Conservation (phyloP, 2,113 vertebrate species). For the Bambusicola thoracicus region DNA sequence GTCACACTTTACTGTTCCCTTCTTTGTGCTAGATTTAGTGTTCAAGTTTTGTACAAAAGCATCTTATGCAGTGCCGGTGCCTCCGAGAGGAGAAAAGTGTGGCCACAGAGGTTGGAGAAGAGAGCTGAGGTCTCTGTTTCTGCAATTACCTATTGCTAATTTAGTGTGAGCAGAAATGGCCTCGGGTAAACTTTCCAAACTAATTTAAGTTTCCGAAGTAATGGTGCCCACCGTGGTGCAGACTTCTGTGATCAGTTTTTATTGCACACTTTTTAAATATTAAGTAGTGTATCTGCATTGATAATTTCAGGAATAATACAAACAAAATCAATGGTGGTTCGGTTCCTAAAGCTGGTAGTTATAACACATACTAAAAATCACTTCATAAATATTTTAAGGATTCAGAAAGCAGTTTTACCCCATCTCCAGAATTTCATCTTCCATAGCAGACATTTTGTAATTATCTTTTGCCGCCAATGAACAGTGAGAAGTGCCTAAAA, state of each 20-base stretch:
- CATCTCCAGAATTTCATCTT: neutral
- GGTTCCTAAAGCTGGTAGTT: neutral
- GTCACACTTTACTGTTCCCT: neutral
- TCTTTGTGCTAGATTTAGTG: neutral
- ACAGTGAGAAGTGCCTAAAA: neutral
- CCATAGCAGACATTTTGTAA: neutral
- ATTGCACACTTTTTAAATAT: neutral
- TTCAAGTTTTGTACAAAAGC: neutral
- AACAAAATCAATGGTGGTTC: neutral
- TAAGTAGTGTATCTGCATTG: neutral
- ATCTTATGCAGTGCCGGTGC: fast-evolving
- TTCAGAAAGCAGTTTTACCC: neutral
- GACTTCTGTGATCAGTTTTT: neutral
- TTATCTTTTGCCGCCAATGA: conserved; percentile 5
- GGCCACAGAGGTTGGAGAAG: neutral
- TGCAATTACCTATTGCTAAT: neutral
- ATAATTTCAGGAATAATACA: neutral
- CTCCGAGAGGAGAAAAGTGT: neutral
- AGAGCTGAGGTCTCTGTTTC: neutral
- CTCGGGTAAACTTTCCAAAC: neutral
- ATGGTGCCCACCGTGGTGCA: fast-evolving
- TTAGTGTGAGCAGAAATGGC: neutral
- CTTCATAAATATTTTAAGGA: neutral
- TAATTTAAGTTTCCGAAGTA: neutral
- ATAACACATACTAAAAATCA: neutral